Evolutionary conservation across 1,140 invertebrate species (phyloP), one percentile per base, ranked within the genome.

Genomic region (Drosophila repletoides): DNA sequence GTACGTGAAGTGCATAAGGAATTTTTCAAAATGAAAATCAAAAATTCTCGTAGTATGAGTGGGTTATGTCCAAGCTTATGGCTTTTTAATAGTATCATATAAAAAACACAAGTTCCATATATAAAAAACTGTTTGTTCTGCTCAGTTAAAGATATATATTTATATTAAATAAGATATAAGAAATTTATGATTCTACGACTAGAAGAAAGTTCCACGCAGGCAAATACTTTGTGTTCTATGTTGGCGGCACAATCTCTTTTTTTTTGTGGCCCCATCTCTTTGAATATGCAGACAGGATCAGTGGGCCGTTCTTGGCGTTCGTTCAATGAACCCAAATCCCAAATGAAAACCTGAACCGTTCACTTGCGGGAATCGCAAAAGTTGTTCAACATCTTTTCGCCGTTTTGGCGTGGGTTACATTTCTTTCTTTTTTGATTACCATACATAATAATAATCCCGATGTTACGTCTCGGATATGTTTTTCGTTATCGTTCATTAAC

Each of bases 271-370:
- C 52, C 58, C 59, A 65, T 73, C 66, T 64, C n/a, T n/a, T n/a
- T 49, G 19, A 48, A 59, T 59, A 70, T 55, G 66, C 48, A 59
- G 51, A 31, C 56, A 83, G 74, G 66, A 83, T 71, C 53, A 45
- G 38, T 36, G 24, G 22, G 41, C 21, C 17, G 49, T 41, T 76
- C 55, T 68, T 52, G 40, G 36, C 74, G 79, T 79, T 84, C 74
- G 79, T 79, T 84, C 80, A 84, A 84, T 84, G 80, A 84, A 86
- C 80, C 45, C 86, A 75, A 84, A 86, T 75, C 45, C 40, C 26
- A 43, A 60, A 46, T 40, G 33, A 74, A 72, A 74, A 59, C 74
- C 63, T 53, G 61, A 60, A 34, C 46, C 29, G 38, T 36, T 24
- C 21, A 29, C 12, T 26, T 10, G 19, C 34, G 40, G 38, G 19